Evolutionary conservation across 2,113 vertebrate species (phyloP).

Genomic region (Noctilio leporinus): DNA sequence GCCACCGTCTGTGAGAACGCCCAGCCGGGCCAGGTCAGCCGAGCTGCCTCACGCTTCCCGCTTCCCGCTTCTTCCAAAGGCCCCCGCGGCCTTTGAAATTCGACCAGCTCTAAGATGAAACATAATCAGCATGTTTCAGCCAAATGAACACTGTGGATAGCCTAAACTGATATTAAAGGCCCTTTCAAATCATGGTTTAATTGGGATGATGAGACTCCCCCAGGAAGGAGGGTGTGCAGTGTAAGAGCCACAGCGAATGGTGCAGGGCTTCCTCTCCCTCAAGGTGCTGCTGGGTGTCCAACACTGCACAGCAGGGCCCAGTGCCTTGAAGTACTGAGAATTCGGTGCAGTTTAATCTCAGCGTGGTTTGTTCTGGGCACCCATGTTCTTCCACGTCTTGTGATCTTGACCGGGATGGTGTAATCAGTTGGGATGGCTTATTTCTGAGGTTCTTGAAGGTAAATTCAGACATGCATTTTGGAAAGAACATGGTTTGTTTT

Average conservation of each 20-base stretch:
- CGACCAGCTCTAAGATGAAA: conserved; percentile 40
- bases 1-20: conserved; percentile 93
- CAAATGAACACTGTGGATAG: conserved; percentile 54
- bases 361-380: not conserved
- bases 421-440: not conserved
- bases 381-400: not conserved
- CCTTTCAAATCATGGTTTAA: conserved; percentile 1
- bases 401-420: not conserved
- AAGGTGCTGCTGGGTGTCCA: not conserved
- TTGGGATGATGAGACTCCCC: conserved; percentile 15
- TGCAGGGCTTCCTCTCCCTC: conserved; percentile 1
- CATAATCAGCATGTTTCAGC: conserved; percentile 19
- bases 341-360: not conserved
- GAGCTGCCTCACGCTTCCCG: not conserved
- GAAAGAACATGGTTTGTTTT: not conserved
- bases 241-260: not conserved
- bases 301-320: rapidly evolving
- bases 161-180: conserved; percentile 60
- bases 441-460: not conserved
- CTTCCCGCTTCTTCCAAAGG: conserved; percentile 9
- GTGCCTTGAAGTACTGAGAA: not conserved
- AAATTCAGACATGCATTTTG: not conserved
- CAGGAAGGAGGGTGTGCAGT: not conserved
- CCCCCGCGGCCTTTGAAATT: conserved; percentile 1
- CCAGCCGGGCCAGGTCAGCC: conserved; percentile 89